Percentiles rank a stretch among this genome's conserved stretches.
Conservation (phyloP, 2,888 invertebrate species). For the Protophormia terraenovae region DNA sequence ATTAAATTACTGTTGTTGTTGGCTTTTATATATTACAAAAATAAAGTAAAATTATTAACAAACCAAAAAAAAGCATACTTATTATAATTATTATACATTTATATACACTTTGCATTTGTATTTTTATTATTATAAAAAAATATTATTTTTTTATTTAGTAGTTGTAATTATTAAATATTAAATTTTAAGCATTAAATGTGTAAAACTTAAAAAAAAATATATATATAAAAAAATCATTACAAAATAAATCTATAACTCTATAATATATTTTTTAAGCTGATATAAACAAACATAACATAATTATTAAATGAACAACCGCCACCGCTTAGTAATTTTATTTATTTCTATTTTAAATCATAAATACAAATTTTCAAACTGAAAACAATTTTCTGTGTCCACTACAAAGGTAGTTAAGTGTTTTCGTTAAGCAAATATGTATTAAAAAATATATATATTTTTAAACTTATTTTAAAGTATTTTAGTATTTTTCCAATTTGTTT, state of each 20-base stretch:
- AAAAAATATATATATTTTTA: background rate
- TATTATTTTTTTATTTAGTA: conserved; percentile 58
- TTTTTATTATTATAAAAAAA: conserved; percentile 37
- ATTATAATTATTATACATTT: conserved; percentile 61
- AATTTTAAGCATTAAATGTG: conserved; percentile 60
- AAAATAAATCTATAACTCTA: conserved; percentile 25
- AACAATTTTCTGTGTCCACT: background rate
- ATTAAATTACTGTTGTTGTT: conserved; percentile 68
- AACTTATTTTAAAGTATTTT: background rate
- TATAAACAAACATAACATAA: conserved; percentile 15
- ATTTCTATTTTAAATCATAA: conserved; percentile 14
- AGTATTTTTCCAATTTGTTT: background rate
- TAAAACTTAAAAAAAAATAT: conserved; percentile 35
- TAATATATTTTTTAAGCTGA: conserved; percentile 47
- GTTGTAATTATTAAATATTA: conserved; percentile 58
- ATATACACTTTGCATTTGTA: conserved; percentile 63
- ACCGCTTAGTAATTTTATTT: conserved; percentile 60
- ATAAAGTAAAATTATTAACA: conserved; percentile 39
- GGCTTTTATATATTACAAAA: conserved; percentile 66
- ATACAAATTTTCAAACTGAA: background rate
- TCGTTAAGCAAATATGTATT: no score
- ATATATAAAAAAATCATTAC: background rate
- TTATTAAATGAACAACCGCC: conserved; percentile 51
- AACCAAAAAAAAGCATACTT: conserved; percentile 48
- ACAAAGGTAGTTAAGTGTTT: background rate